Percentiles rank a stretch among this genome's conserved stretches.
Conservation (phyloP, 2,113 vertebrate species). For the Calypte anna region DNA sequence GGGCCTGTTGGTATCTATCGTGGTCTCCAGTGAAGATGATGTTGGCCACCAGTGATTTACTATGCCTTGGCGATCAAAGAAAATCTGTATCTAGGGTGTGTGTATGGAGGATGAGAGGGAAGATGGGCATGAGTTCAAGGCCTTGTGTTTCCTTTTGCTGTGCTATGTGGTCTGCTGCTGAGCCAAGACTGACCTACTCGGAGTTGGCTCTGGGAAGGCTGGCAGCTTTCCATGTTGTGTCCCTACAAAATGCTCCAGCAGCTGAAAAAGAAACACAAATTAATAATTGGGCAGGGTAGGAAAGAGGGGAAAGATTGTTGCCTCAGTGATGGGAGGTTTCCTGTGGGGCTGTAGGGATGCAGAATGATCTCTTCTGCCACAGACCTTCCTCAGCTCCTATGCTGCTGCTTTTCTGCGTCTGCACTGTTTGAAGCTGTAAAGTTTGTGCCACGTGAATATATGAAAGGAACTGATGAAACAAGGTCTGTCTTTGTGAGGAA, state of each 20-base stretch:
- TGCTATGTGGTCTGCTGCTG: conserved; percentile 21
- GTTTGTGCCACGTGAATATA: neutral
- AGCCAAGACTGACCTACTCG: conserved; percentile 52
- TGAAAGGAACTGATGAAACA: neutral
- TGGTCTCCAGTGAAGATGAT: neutral
- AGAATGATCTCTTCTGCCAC: neutral
- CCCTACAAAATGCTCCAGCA: neutral
- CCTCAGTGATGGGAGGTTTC: neutral
- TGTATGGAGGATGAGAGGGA: neutral
- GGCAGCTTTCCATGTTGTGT: conserved; percentile 19
- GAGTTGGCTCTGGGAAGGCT: conserved; percentile 44
- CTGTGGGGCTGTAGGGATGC: neutral
- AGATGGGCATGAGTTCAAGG: neutral
- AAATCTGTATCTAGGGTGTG: neutral
- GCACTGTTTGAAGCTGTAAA: accelerated
- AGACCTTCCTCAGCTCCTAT: neutral
- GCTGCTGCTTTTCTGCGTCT: neutral
- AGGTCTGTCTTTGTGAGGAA: neutral
- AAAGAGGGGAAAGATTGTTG: neutral
- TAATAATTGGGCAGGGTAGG: neutral
- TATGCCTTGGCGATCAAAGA: neutral
- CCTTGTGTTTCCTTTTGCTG: conserved; percentile 41
- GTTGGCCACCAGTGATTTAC: neutral
- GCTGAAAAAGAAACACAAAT: neutral
- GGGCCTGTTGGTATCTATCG: neutral